Evolutionary conservation across 2,113 vertebrate species (phyloP).

Genomic region (Muntiacus reevesi): DNA sequence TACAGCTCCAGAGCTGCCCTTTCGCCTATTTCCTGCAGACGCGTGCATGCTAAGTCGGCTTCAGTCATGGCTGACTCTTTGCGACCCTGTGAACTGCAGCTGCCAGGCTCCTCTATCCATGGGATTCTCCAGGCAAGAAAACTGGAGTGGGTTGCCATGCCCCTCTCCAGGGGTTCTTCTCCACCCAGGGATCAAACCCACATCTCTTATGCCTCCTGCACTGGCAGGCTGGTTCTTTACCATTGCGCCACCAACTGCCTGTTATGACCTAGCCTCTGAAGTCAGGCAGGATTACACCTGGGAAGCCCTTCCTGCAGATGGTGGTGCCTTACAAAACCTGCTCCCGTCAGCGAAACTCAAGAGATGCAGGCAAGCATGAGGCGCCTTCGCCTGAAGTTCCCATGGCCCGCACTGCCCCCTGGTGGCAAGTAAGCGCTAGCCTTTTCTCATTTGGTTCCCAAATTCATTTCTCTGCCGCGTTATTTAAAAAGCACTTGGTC

Average conservation of each 20-base stretch:
- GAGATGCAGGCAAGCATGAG: not conserved
- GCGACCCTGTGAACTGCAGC: not conserved
- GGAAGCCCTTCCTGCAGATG: not conserved
- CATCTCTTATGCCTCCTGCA: not conserved
- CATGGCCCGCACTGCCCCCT: slow-evolving; percentile 52
- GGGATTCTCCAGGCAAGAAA: not conserved
- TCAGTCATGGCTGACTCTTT: not conserved
- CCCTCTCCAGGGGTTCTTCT: not conserved
- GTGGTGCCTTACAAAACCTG: not conserved
- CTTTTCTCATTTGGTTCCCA: not conserved
- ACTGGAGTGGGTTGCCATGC: not conserved
- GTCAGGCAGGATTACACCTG: not conserved
- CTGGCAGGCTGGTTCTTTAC: not conserved
- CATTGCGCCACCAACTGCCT: not conserved
- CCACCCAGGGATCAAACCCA: not conserved
- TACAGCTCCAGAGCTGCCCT: not conserved
- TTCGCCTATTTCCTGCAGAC: not conserved
- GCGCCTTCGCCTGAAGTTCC: accelerated
- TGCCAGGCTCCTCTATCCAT: not conserved
- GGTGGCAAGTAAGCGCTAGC: not conserved
- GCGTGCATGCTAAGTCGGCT: not conserved
- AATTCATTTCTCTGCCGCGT: not conserved
- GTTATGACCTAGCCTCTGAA: not conserved
- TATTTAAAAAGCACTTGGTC: not conserved
- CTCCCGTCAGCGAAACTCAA: not conserved